Percentiles rank a stretch among this genome's conserved stretches.
Evolutionary conservation across 2,113 vertebrate genomes (phyloP).

Genomic region (Onychostoma macrolepis): DNA sequence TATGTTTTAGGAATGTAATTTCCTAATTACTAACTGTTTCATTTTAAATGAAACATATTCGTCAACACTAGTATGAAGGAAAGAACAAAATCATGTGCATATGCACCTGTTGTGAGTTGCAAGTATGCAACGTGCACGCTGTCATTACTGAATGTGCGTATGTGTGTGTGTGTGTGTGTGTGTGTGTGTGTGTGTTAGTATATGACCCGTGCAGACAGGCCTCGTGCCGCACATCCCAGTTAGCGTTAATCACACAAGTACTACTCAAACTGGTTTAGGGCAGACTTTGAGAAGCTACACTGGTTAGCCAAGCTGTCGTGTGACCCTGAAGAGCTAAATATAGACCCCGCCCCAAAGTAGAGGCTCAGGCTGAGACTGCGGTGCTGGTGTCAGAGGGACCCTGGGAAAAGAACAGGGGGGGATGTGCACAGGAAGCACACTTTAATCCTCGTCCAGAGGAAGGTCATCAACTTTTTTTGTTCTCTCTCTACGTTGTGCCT

Average conservation of each 20-base stretch:
- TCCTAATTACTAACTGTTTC: not conserved
- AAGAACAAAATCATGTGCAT: not conserved
- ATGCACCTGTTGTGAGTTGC: not conserved
- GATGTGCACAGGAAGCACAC: constrained; percentile 71
- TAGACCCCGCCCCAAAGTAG: constrained; percentile 38
- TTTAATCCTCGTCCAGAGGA: constrained; percentile 68
- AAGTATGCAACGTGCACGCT: not conserved
- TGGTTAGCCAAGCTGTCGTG: constrained; percentile 29
- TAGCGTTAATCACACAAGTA: constrained; percentile 35
- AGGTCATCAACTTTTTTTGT: constrained; percentile 51
- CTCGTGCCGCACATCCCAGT: constrained; percentile 1
- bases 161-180: too few species aligned
- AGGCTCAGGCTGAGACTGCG: constrained; percentile 39
- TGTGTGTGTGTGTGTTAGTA: not conserved
- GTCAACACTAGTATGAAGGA: not conserved
- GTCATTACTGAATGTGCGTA: not conserved
- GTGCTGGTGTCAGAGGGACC: constrained; percentile 56
- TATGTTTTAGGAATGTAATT: not conserved
- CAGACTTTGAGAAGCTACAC: not conserved
- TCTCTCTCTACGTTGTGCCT: constrained; percentile 38
- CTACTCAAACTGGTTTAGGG: not conserved
- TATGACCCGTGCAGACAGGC: not conserved
- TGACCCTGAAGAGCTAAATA: constrained; percentile 53
- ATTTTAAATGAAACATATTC: not conserved
- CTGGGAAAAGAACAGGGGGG: constrained; percentile 58